Conservation (phyloP, 2,113 vertebrate species). For the Neogobius melanostomus region DNA sequence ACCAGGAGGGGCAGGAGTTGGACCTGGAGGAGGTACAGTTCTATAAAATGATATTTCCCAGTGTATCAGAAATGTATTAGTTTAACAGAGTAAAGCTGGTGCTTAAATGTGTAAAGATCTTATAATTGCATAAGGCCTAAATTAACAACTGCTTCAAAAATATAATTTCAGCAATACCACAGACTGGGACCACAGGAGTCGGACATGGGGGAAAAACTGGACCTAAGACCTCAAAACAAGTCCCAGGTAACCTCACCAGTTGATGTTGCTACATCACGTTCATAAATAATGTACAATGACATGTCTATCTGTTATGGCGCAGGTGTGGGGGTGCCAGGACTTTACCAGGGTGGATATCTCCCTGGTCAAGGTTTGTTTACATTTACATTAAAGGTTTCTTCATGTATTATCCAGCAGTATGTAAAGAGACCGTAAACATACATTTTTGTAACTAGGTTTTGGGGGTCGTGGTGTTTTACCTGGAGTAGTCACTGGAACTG, state of each 20-base stretch:
- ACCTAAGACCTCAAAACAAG: slow-evolving; percentile 68
- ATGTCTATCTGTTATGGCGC: slow-evolving; percentile 3
- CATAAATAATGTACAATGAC: not conserved
- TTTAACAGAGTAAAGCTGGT: not conserved
- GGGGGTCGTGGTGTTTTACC: slow-evolving; percentile 71
- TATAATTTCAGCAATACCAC: slow-evolving; percentile 52
- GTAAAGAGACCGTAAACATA: not conserved
- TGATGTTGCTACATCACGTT: not conserved
- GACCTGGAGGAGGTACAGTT: slow-evolving; percentile 49
- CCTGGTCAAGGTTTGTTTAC: slow-evolving; percentile 61
- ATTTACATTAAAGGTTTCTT: not conserved
- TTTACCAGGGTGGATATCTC: slow-evolving; percentile 70
- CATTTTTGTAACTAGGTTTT: slow-evolving; percentile 51
- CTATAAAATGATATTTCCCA: not conserved
- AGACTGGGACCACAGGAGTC: slow-evolving; percentile 54
- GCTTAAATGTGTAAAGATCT: not conserved
- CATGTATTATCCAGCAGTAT: not conserved
- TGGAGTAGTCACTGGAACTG: slow-evolving; percentile 69
- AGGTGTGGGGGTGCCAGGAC: slow-evolving; percentile 72
- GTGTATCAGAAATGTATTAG: not conserved
- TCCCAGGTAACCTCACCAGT: slow-evolving; percentile 61
- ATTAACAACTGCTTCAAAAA: not conserved
- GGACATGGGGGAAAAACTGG: slow-evolving; percentile 56
- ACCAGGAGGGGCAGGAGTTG: slow-evolving; percentile 30
- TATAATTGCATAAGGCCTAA: not conserved